Conservation (phyloP, 23 tunicate species). For the Ciona savignyi region DNA sequence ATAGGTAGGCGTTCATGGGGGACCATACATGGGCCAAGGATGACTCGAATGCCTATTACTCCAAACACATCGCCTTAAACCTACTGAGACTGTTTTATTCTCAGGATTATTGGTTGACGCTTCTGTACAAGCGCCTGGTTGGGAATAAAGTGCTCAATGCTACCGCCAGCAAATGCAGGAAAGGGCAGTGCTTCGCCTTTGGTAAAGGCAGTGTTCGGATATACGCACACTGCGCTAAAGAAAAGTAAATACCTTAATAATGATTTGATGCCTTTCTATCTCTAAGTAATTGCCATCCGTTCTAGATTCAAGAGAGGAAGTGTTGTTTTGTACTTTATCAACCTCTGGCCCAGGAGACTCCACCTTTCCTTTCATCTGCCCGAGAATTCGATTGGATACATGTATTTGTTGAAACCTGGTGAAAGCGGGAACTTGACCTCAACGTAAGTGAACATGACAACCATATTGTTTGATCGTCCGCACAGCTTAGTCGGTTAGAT, state of each 20-base stretch:
- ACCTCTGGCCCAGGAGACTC: constrained; percentile 10
- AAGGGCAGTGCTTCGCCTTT: background rate
- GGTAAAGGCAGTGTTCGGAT: constrained; percentile 4
- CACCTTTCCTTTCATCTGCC: constrained; percentile 13
- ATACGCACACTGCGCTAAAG: constrained; percentile 39
- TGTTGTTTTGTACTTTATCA: constrained; percentile 55
- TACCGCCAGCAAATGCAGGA: constrained; percentile 3
- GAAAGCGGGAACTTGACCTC: constrained; percentile 43
- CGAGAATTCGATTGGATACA: constrained; percentile 1
- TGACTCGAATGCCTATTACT: no score
- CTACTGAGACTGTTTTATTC: background rate
- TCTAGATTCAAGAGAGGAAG: constrained; percentile 28
- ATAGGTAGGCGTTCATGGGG: no score
- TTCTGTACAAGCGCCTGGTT: constrained; percentile 75
- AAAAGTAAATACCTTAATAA: no score
- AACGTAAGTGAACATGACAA: constrained; percentile 20
- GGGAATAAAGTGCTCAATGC: constrained; percentile 50
- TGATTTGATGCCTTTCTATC: no score
- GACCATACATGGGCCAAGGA: no score
- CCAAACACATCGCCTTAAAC: no score
- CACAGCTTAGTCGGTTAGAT: no score
- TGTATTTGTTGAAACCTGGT: constrained; percentile 41
- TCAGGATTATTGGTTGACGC: constrained; percentile 93
- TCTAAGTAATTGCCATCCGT: constrained; percentile 11
- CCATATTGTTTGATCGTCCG: no score